Evolutionary conservation across 2,797 vertebrate species (phyloP).

Genomic region (Triplophysa yarkandensis): DNA sequence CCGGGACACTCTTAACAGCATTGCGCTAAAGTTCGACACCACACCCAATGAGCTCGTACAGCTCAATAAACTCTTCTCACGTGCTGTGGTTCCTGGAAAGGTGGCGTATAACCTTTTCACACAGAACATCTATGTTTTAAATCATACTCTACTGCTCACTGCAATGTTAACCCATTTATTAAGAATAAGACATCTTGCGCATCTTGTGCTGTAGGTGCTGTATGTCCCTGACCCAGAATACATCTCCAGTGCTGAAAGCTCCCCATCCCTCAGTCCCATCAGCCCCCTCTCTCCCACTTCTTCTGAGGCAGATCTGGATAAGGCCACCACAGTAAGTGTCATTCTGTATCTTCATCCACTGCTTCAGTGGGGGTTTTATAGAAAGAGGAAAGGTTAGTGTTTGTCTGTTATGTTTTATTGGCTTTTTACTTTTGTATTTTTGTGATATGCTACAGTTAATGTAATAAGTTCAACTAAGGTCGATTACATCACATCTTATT

Average conservation of each 20-base stretch:
- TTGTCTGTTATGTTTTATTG: not conserved
- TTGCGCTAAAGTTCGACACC: constrained; percentile 98
- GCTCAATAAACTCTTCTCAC: constrained; percentile 98
- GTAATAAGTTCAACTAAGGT: not conserved
- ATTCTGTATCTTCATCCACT: not conserved
- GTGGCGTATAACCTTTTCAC: constrained; percentile 53
- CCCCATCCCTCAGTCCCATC: constrained; percentile 95
- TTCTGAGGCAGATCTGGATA: constrained; percentile 95
- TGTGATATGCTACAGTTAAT: not conserved
- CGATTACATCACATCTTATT: constrained; percentile 12
- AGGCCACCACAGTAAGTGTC: constrained; percentile 78
- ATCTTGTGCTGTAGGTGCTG: constrained; percentile 84
- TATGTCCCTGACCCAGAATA: constrained; percentile 97
- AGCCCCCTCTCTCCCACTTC: constrained; percentile 88
- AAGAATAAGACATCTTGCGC: constrained; percentile 29
- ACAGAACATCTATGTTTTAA: not conserved
- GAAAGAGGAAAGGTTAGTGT: not conserved
- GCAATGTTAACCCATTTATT: not conserved
- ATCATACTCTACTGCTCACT: not conserved
- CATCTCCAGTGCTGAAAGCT: constrained; percentile 95
- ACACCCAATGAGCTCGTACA: constrained; percentile 98
- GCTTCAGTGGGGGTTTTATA: not conserved
- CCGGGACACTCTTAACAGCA: constrained; percentile 96
- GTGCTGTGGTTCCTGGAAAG: constrained; percentile 97
- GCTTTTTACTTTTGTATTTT: not conserved